phyloP scores from a whole-genome alignment of 2,113 vertebrate species.

The Fulica atra region DNA sequence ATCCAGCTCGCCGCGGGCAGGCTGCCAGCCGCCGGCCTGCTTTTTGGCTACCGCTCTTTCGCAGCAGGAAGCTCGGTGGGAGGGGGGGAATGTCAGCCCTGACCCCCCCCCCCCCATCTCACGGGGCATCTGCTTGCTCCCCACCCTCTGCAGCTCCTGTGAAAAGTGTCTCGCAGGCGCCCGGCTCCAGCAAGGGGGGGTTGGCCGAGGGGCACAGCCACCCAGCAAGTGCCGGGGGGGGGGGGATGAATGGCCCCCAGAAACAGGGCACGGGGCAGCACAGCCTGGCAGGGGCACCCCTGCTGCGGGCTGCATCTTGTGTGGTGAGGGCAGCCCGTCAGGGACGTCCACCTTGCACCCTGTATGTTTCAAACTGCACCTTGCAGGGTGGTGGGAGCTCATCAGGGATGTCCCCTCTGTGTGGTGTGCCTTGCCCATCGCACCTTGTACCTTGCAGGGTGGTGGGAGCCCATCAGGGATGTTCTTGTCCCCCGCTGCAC shows the following conservation, averaged over 20 bases:
- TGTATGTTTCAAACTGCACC: not conserved
- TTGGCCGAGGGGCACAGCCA: rapidly evolving
- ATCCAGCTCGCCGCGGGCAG: slow-evolving; percentile 47
- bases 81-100: not conserved
- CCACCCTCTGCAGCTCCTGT: not conserved
- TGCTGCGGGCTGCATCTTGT: rapidly evolving
- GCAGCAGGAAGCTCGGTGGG: slow-evolving; percentile 16
- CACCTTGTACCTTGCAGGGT: too few relatives aligned
- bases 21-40: slow-evolving; percentile 52
- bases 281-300: not conserved
- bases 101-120: not conserved
- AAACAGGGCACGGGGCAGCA: not conserved
- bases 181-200: not conserved
- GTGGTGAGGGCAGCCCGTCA: not conserved
- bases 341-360: not conserved
- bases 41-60: slow-evolving; percentile 38
- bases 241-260: not conserved
- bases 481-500: not conserved
- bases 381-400: not conserved
- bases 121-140: not conserved
- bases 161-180: not conserved
- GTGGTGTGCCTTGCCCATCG: too few relatives aligned
- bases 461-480: not conserved
- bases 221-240: not conserved
- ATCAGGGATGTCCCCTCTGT: not conserved